Evolutionary conservation across 2,113 vertebrate species (phyloP), one percentile per base, ranked within the genome.

Genomic region (Brachypodius melanocephalos): DNA sequence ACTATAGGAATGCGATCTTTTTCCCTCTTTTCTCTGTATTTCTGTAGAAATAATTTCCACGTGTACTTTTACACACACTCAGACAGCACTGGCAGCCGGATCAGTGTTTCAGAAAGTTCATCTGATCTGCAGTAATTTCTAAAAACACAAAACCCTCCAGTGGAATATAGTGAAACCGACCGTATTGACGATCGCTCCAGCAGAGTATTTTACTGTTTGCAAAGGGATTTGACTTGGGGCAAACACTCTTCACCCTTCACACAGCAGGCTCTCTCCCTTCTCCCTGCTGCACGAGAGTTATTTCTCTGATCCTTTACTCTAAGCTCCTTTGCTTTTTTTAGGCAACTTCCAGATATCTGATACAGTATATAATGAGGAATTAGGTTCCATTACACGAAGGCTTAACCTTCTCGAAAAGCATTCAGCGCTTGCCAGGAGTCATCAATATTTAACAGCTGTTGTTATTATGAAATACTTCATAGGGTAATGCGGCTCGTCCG

Each of bases 361-460:
- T 98, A 98, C 97, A 97, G 97, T 97, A 97, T 97, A 98, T 98
- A 98, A 98, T 98, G 98, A 98, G 98, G 98, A 98, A 98, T 99
- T 98, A 98, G 98, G 98, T 98, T 98, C 98, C 98, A 98, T 98
- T 98, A 98, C 98, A 98, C 96, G 96, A 98, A 97, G 97, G 97
- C 98, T 98, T 98, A 98, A 98, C 98, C 98, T 98, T 98, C 98
- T 97, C 95, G 49, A 97, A 97, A 97, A 97, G 97, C 98, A 98
- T 98, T 98, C 98, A 98, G 97, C 83, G 89, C 97, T 97, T 98
- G 98, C 98, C 98, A 99, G 98, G 97, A 98, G 98, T 99, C 98
- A 99, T 99, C 98, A 99, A 99, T 99, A 99, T 99, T 99, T 99
- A 99, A 99, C 99, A 99, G 98, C 98, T 99, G 98, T 98, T 99